Evolutionary conservation across 2,113 vertebrate genomes (phyloP).

Genomic region (Phainopepla nitens): DNA sequence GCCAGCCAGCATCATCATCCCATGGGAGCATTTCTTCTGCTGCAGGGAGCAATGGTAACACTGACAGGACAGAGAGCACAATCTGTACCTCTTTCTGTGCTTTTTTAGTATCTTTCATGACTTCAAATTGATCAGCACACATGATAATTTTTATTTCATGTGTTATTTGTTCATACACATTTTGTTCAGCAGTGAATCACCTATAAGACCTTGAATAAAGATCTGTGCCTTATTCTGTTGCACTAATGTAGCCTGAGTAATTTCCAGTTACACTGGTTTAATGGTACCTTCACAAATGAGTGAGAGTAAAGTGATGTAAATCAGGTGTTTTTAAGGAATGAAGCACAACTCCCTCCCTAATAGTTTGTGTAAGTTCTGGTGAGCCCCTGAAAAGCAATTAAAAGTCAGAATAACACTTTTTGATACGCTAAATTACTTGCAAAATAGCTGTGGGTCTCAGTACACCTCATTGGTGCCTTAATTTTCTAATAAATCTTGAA

Average conservation of each 20-base stretch:
- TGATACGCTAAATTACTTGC: background rate
- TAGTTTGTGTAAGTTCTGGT: background rate
- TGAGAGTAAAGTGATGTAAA: background rate
- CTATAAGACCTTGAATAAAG: background rate
- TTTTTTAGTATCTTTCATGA: background rate
- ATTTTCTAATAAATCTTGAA: background rate
- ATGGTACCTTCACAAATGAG: background rate
- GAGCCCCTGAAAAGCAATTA: background rate
- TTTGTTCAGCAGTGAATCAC: background rate
- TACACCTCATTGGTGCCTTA: background rate
- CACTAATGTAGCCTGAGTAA: background rate
- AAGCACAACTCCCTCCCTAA: background rate
- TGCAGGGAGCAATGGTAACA: fast-evolving
- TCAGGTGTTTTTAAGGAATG: background rate
- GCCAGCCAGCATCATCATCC: background rate
- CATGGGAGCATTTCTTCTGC: background rate
- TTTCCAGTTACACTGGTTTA: background rate
- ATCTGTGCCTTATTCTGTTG: background rate
- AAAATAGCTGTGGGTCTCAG: background rate
- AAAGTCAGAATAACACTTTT: background rate
- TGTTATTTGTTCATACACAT: background rate
- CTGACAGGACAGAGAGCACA: background rate
- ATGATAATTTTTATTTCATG: background rate
- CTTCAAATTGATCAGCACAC: background rate
- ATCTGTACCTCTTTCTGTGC: background rate